phyloP scores from a whole-genome alignment of 2,888 invertebrate species.

The Dicycla oo region DNA sequence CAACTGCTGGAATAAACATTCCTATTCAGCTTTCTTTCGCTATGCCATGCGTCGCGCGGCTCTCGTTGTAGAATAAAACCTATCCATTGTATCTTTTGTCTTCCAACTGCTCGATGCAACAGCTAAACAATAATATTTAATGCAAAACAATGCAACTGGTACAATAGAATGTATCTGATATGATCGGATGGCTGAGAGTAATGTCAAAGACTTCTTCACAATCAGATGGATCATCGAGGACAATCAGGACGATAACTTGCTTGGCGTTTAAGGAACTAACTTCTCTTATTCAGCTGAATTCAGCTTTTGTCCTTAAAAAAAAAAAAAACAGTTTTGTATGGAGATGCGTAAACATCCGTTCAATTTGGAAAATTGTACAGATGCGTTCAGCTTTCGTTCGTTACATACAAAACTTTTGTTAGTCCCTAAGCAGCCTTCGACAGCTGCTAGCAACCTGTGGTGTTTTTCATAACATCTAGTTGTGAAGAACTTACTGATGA shows the following conservation, averaged over 20 bases:
- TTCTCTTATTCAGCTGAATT: no score
- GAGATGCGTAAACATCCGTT: no score
- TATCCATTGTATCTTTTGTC: slow-evolving; percentile 17
- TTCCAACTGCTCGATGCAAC: slow-evolving; percentile 6
- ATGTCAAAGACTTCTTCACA: neutral
- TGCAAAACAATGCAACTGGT: neutral
- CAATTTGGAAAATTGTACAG: no score
- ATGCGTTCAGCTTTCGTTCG: no score
- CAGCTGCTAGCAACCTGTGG: neutral
- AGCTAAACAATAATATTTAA: neutral
- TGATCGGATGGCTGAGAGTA: neutral
- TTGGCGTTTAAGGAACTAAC: no score
- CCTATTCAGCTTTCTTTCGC: slow-evolving; percentile 13
- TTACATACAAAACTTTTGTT: no score
- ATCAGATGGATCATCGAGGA: neutral
- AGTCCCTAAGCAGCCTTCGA: neutral
- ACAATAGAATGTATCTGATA: neutral
- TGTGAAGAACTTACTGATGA: no score
- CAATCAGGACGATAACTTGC: neutral
- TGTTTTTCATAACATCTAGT: neutral
- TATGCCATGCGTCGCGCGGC: neutral
- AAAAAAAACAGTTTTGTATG: no score
- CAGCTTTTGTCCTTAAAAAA: no score
- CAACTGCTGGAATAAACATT: neutral
- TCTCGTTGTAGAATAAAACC: slow-evolving; percentile 37